phyloP scores from a whole-genome alignment of 2,888 invertebrate genomes.

The Apoda limacodes region DNA sequence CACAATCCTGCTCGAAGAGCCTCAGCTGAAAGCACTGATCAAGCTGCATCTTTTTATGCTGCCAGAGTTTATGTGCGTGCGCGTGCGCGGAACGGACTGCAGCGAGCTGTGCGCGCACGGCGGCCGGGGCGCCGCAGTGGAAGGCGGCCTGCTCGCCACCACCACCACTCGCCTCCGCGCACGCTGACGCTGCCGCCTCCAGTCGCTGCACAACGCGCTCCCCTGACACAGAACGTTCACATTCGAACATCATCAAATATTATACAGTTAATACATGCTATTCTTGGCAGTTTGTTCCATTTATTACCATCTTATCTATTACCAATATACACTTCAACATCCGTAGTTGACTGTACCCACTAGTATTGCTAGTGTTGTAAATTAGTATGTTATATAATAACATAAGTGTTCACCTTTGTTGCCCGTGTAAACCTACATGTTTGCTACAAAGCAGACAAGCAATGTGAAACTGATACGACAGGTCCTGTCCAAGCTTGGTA shows the following conservation, averaged over 20 bases:
- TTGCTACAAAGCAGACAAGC: no score
- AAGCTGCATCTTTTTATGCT: constrained; percentile 92
- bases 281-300: background rate
- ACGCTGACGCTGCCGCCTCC: constrained; percentile 58
- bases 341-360: no score
- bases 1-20: constrained; percentile 97
- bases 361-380: no score
- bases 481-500: no score
- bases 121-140: constrained; percentile 75
- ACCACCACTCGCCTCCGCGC: constrained; percentile 74
- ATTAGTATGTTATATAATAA: no score
- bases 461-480: no score
- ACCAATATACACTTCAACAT: no score
- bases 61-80: constrained; percentile 93
- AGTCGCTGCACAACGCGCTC: constrained; percentile 77
- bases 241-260: constrained; percentile 9
- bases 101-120: constrained; percentile 85
- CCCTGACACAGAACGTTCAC: constrained; percentile 51
- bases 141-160: constrained; percentile 76
- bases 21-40: constrained; percentile 97
- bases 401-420: no score
- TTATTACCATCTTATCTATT: no score
- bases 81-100: constrained; percentile 91
- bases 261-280: constrained; percentile 2
- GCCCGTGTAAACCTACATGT: no score